Conservation (phyloP, 2,888 invertebrate genomes). For the Sclerodermus sp. region DNA sequence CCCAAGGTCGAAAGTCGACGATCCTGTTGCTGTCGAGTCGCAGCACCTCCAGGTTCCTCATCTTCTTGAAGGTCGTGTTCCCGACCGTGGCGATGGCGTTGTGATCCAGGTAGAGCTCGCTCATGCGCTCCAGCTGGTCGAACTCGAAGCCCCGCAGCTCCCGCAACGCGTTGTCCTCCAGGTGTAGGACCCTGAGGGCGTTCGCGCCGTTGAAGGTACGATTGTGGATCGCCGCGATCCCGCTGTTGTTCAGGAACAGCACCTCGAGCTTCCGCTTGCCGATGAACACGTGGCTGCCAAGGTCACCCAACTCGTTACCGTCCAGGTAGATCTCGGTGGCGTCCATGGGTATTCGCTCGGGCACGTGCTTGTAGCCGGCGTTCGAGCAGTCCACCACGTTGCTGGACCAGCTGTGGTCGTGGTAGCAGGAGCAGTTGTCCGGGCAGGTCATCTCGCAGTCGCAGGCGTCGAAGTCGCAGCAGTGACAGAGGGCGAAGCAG, state of each 20-base stretch:
- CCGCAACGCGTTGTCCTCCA: constrained; percentile 75
- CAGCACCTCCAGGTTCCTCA: constrained; percentile 72
- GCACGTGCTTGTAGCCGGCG: constrained; percentile 73
- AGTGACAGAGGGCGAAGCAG: constrained; percentile 84
- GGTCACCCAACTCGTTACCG: constrained; percentile 76
- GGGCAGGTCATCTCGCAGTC: constrained; percentile 92
- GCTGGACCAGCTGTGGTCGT: constrained; percentile 82
- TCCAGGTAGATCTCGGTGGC: constrained; percentile 85
- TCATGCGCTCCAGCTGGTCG: constrained; percentile 72
- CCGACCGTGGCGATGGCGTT: constrained; percentile 74
- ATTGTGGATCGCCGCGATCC: constrained; percentile 75
- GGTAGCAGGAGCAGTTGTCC: constrained; percentile 82
- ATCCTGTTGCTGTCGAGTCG: constrained; percentile 78
- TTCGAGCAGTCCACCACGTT: constrained; percentile 84
- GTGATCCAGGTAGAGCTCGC: constrained; percentile 75
- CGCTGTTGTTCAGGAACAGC: constrained; percentile 77
- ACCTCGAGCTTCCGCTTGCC: constrained; percentile 81
- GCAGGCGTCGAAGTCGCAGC: constrained; percentile 88
- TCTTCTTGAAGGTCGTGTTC: constrained; percentile 75
- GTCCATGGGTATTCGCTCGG: constrained; percentile 84
- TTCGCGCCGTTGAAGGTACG: constrained; percentile 81
- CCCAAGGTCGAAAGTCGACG: constrained; percentile 75
- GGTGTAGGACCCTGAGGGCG: constrained; percentile 72
- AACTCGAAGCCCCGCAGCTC: constrained; percentile 77
- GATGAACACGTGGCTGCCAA: constrained; percentile 84